Percentiles rank a stretch among this genome's conserved stretches.
phyloP scores from a whole-genome alignment of 2,888 invertebrate species.

The Leucoma salicis region DNA sequence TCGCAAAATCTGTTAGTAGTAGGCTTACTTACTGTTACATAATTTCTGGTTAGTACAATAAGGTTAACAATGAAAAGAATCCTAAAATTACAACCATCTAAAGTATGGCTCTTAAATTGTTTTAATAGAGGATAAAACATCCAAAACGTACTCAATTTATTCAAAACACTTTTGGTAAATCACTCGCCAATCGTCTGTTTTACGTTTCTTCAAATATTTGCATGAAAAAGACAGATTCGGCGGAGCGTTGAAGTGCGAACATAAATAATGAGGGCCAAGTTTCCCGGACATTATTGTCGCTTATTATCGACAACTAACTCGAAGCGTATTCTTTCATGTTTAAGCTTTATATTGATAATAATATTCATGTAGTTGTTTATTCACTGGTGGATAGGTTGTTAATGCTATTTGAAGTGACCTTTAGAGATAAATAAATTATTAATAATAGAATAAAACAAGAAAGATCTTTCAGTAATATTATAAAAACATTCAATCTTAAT shows the following conservation, averaged over 20 bases:
- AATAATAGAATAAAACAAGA: too few relatives aligned
- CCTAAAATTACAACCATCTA: too few relatives aligned
- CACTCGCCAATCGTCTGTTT: conserved; percentile 30
- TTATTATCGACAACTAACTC: conserved; percentile 49
- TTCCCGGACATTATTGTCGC: conserved; percentile 59
- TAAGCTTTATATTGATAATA: conserved; percentile 27
- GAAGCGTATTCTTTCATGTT: conserved; percentile 42
- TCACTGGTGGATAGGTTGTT: too few relatives aligned
- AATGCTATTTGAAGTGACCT: too few relatives aligned
- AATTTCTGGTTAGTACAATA: too few relatives aligned
- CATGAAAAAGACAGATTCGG: conserved; percentile 60
- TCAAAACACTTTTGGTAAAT: conserved; percentile 7
- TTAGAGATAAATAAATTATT: too few relatives aligned
- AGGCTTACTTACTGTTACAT: too few relatives aligned
- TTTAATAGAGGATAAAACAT: not conserved
- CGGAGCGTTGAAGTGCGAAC: conserved; percentile 57
- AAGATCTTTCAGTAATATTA: too few relatives aligned
- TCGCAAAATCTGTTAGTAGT: too few relatives aligned
- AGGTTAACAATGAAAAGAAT: too few relatives aligned
- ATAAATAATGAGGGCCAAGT: conserved; percentile 64
- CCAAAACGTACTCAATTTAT: not conserved
- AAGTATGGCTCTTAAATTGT: too few relatives aligned
- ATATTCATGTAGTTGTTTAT: not conserved
- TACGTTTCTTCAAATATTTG: conserved; percentile 52
- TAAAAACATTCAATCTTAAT: too few relatives aligned